phyloP scores from a whole-genome alignment of 2,113 vertebrate species.

The Monopterus albus region DNA sequence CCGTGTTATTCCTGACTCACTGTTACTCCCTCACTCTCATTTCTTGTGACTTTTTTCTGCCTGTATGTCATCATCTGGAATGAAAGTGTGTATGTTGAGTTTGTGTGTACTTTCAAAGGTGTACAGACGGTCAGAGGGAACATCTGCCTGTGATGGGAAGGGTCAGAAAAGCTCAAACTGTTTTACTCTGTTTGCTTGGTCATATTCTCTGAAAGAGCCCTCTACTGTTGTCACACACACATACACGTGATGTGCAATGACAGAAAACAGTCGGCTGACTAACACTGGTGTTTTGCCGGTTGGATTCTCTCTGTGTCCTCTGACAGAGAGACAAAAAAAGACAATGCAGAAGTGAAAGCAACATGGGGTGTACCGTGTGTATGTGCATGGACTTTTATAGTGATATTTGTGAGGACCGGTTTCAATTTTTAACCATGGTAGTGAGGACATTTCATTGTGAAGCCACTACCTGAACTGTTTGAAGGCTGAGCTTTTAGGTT shows the following conservation, averaged over 20 bases:
- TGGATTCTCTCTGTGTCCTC: no score
- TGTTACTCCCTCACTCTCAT: slow-evolving; percentile 27
- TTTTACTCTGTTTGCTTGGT: slow-evolving; percentile 28
- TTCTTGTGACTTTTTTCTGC: neutral
- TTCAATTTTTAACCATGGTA: no score
- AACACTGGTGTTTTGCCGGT: no score
- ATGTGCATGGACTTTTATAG: no score
- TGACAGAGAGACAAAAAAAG: slow-evolving; percentile 14
- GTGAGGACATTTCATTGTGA: no score
- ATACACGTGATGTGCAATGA: slow-evolving; percentile 10
- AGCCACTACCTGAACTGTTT: no score
- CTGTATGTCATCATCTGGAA: slow-evolving; percentile 15
- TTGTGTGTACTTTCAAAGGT: neutral
- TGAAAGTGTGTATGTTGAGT: neutral
- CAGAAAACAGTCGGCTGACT: slow-evolving; percentile 24
- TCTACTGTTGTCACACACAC: slow-evolving; percentile 14
- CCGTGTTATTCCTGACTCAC: slow-evolving; percentile 22
- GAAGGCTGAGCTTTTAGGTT: no score
- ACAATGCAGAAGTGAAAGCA: neutral
- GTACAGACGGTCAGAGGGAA: slow-evolving; percentile 8
- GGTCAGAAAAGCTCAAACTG: slow-evolving; percentile 27
- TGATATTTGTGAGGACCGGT: no score
- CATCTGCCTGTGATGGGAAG: slow-evolving; percentile 10
- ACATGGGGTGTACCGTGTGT: no score
- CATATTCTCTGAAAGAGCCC: neutral